Evolutionary conservation across 2,113 vertebrate species (phyloP).

Genomic region (Andinoacara biseriatus): DNA sequence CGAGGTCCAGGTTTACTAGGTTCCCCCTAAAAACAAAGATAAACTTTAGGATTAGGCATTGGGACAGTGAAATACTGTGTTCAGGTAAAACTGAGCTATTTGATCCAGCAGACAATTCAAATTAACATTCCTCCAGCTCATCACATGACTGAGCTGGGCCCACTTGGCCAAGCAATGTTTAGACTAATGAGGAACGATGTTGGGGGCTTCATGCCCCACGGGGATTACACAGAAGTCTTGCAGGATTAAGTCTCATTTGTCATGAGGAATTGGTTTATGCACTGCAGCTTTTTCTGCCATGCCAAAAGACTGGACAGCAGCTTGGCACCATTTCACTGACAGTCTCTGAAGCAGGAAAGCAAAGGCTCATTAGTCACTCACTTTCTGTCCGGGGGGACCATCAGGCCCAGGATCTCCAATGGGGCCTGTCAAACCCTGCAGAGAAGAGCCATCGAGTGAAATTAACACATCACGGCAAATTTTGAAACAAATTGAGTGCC

Average conservation of each 20-base stretch:
- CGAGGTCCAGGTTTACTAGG: slow-evolving; percentile 89
- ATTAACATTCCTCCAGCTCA: slow-evolving; percentile 68
- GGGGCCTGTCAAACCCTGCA: slow-evolving; percentile 92
- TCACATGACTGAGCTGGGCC: slow-evolving; percentile 67
- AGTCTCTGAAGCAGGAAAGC: slow-evolving; percentile 52
- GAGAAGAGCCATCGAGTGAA: slow-evolving; percentile 53
- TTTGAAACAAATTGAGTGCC: background rate
- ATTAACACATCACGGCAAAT: slow-evolving; percentile 40
- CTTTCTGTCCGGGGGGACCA: slow-evolving; percentile 91
- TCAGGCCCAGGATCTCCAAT: slow-evolving; percentile 86
- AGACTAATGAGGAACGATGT: slow-evolving; percentile 73
- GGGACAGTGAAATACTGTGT: background rate
- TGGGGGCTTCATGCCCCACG: slow-evolving; percentile 54
- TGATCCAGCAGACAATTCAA: slow-evolving; percentile 16
- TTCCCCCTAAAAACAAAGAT: slow-evolving; percentile 85
- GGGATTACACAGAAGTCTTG: slow-evolving; percentile 71
- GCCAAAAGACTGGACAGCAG: slow-evolving; percentile 57
- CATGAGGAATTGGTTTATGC: slow-evolving; percentile 77
- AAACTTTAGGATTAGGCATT: background rate
- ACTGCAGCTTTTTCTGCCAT: slow-evolving; percentile 42
- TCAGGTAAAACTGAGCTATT: slow-evolving; percentile 19
- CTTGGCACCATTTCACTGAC: slow-evolving; percentile 60
- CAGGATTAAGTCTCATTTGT: slow-evolving; percentile 80
- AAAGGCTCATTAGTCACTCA: slow-evolving; percentile 79
- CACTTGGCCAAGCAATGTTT: slow-evolving; percentile 66